These are phyloP conservation scores for Capromys pilorides DNA, from an alignment of 2,797 vertebrate species.

Conservation along the genomic window DNA sequence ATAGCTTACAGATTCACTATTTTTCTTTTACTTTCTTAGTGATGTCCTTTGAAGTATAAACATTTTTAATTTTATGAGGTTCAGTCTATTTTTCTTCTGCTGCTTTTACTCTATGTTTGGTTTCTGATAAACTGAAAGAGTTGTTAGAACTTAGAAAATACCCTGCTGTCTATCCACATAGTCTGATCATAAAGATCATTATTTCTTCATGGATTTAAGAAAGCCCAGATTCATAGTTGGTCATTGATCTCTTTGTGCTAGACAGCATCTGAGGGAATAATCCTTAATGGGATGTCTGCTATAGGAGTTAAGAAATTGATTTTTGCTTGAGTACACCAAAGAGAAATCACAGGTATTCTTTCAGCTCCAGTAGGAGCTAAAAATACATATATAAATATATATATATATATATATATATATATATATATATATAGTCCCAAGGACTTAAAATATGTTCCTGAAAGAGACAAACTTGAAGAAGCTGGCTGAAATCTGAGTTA, in stretches of 20 bases:
- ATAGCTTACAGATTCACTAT: neutral
- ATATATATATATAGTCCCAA: neutral
- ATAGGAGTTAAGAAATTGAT: neutral
- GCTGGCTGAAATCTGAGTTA: neutral
- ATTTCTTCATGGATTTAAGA: neutral
- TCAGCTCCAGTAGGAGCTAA: neutral
- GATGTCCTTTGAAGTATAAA: neutral
- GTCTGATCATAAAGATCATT: neutral
- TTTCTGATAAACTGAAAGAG: neutral
- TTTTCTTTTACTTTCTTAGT: neutral
- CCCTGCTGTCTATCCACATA: neutral
- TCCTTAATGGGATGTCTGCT: constrained; percentile 7
- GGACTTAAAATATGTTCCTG: neutral
- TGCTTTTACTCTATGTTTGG: neutral
- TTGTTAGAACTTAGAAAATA: constrained; percentile 50
- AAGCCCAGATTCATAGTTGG: neutral
- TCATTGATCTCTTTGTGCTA: neutral
- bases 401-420: neutral
- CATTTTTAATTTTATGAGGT: neutral
- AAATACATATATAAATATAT: neutral
- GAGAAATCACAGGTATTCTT: neutral
- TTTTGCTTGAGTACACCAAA: neutral
- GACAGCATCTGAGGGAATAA: neutral
- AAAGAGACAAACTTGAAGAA: constrained; percentile 3
- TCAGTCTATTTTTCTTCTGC: neutral